Percentiles rank a stretch among this genome's conserved stretches.
Conservation (phyloP, 53 echinoderm and acorn worm genomes). For the Glandiceps talaboti region DNA sequence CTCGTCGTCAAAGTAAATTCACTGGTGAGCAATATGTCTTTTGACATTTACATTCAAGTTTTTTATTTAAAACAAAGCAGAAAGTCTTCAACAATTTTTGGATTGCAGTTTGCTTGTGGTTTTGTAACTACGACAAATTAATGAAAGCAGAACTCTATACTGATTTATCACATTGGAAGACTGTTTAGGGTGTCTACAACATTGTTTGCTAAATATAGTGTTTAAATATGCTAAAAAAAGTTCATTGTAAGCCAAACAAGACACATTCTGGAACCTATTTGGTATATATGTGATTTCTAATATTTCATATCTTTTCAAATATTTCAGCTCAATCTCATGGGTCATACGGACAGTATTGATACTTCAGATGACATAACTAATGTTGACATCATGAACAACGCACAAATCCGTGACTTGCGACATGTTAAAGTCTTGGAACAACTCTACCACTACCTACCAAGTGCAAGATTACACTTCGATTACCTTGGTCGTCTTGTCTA, state of each 20-base stretch:
- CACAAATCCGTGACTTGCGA: background rate
- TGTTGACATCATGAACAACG: background rate
- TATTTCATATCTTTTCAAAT: background rate
- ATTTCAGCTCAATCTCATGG: background rate
- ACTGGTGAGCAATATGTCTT: too few species aligned
- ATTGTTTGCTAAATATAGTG: too few species aligned
- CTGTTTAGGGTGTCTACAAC: background rate
- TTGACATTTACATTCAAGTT: too few species aligned
- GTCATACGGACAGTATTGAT: background rate
- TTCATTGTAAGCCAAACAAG: background rate
- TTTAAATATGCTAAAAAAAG: too few species aligned
- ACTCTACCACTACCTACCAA: background rate
- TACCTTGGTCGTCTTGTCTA: too few species aligned
- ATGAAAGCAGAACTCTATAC: background rate
- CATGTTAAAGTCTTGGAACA: background rate
- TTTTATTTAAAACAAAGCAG: too few species aligned
- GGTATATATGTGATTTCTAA: background rate
- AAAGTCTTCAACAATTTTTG: too few species aligned
- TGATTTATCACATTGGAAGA: background rate
- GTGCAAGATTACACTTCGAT: background rate
- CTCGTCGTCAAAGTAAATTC: background rate
- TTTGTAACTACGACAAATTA: too few species aligned
- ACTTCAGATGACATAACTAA: background rate
- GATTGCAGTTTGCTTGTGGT: constrained; percentile 1
- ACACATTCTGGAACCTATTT: background rate